Evolutionary conservation across 2,113 vertebrate genomes (phyloP), one percentile per base, ranked within the genome.

Genomic region (Nesogale talazaci): DNA sequence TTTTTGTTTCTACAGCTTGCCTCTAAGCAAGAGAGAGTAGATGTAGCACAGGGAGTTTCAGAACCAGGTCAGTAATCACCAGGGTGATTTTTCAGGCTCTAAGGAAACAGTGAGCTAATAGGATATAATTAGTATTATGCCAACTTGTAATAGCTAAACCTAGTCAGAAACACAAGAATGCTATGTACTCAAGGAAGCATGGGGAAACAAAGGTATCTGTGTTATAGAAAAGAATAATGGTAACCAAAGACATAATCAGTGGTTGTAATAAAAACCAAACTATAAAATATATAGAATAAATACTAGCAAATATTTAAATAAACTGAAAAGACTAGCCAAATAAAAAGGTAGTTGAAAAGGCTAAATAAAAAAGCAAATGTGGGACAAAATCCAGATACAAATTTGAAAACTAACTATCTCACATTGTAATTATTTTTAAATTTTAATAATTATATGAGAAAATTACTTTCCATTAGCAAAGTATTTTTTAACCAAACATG

Each of bases 81-180:
- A 56, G 92, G 87, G 94, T 90, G 90, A 79, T 65, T 94, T 96
- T 93, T 84, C 46, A 67, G 70, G 61, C 91, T 83, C 89, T 85
- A 92, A 76, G 91, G 91, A 94, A 96, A 94, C 34, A 15, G 38
- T 93, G 91, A 95, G 85, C 88, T 96, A 94, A 95, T 78, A 81
- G 67, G 75, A 93, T 94, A 77, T 81, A 92, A 94, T 96, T 96
- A 86, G 82, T 80, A 85, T 91, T 85, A 72, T 74, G 63, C 19
- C 52, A 84, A 38, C 77, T 92, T 77, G 78, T 90, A 88, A 93
- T 86, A 89, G 92, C n/a, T 80, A 52, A 3, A 75, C 82, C 69
- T 22, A 84, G 36, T 65, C 20, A 69, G 2, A 23, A 74, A 20
- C 4, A 6, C 31, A 84, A 80, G 57, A 82, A 36, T 76, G 40